These are phyloP conservation scores for Centropristis striata DNA, from an alignment of 2,113 vertebrate species.

Conservation along the genomic window DNA sequence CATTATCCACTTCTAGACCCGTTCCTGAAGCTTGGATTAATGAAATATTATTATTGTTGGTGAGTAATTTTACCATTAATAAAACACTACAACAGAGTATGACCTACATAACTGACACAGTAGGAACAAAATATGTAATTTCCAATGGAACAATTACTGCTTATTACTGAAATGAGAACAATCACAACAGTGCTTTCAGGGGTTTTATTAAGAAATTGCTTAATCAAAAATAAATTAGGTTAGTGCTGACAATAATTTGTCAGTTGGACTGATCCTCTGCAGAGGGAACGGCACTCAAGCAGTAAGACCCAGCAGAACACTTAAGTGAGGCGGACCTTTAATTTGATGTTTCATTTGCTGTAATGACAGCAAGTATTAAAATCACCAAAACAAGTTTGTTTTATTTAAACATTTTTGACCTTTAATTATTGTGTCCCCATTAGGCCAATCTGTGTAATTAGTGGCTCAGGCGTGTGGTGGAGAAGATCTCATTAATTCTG, in stretches of 20 bases:
- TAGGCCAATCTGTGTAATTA: slow-evolving; percentile 65
- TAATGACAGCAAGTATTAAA: slow-evolving; percentile 18
- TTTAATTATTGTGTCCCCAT: slow-evolving; percentile 56
- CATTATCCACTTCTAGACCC: slow-evolving; percentile 4
- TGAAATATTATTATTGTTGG: background rate
- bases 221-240: background rate
- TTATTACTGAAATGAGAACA: background rate
- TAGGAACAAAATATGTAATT: background rate
- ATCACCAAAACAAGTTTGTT: slow-evolving; percentile 34
- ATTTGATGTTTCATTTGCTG: slow-evolving; percentile 16
- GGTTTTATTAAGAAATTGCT: background rate
- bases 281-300: background rate
- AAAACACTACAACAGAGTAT: background rate
- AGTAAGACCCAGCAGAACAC: background rate
- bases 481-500: slow-evolving; percentile 64
- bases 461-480: slow-evolving; percentile 24
- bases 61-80: slow-evolving; percentile 8
- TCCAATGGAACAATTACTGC: background rate
- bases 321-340: background rate
- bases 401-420: slow-evolving; percentile 52
- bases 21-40: background rate
- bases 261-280: background rate
- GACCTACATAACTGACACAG: background rate
- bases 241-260: background rate
- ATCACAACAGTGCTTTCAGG: background rate